Base-by-base conservation (phyloP, 2,888 invertebrate genomes). In the Cheilosia vulpina region DNA sequence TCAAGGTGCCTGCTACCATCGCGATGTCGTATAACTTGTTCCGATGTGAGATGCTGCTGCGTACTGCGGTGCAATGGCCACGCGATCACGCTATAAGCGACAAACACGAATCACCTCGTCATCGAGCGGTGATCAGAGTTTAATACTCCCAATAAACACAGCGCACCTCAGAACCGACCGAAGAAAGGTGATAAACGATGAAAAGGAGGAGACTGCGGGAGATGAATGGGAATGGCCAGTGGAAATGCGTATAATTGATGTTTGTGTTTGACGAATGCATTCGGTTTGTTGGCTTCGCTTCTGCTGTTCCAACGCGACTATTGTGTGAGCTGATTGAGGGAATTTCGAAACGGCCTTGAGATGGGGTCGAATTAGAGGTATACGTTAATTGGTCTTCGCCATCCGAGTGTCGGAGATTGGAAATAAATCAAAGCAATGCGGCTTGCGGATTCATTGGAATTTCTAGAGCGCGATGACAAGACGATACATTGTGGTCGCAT, bases 281-380 rank as follows among this genome's bases (percentile, higher is more conserved):
- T 52, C 38, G 68, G 69, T 19, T 63, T 38, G 63, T 38, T 60
- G 58, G 58, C 19, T 38, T 78, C 43, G 58, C 19, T 38, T 78
- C 43, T 13, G 1, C 13, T 17, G 17, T 17, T 45, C 5, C 66
- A 66, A 68, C 41, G 47, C 38, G 31, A 57, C 13, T 24, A 17
- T 57, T 34, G 31, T 31, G 31, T 19, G 31, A 15, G 34, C 11
- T 58, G 55, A 47, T 47, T 47, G 47, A 17, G 19, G 68, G 68
- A 66, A n/a, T 68, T 72, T 71, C 19, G 41, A 65, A 80, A 76
- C 75, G 80, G 84, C 84, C 84, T 84, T 84, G 84, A 80, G 84
- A 55, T 63, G 75, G 58, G 80, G 71, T 80, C 66, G 79, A 50
- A 24, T 63, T 58, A 52, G 45, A 63, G 72, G 31, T 62, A 68